These are phyloP conservation scores for Sesamia inferens DNA, from an alignment of 2,888 invertebrate genomes.

Conservation along the genomic window DNA sequence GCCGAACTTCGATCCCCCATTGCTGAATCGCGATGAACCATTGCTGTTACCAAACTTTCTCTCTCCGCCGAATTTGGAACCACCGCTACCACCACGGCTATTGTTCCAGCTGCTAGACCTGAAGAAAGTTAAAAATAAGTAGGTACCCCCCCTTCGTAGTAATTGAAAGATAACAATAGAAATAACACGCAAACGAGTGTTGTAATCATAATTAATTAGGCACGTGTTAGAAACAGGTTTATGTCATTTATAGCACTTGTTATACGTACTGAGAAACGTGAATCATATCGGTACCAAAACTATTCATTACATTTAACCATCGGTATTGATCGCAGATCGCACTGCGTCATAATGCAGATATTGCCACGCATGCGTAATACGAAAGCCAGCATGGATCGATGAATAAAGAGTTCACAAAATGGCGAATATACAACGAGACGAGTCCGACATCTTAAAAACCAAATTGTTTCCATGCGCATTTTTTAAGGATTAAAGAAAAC, in stretches of 20 bases:
- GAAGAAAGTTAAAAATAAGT: conserved; percentile 36
- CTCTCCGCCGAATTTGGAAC: conserved; percentile 80
- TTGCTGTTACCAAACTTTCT: conserved; percentile 78
- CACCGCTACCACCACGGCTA: conserved; percentile 85
- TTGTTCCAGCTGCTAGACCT: conserved; percentile 88
- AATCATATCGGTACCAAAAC: conserved; percentile 24
- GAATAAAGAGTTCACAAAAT: conserved; percentile 50
- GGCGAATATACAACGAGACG: conserved; percentile 29
- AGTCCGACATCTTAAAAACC: neutral
- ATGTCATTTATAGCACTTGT: conserved; percentile 14
- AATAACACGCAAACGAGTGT: conserved; percentile 27
- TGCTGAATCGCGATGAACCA: conserved; percentile 70
- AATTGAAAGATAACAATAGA: neutral
- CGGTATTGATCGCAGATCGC: conserved; percentile 35
- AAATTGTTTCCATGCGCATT: neutral
- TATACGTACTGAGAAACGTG: conserved; percentile 29
- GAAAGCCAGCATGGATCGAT: conserved; percentile 49
- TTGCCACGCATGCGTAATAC: conserved; percentile 52
- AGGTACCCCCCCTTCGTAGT: neutral
- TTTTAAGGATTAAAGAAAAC: no score
- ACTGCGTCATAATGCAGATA: conserved; percentile 46
- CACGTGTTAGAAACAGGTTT: conserved; percentile 30
- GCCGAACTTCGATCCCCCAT: conserved; percentile 77
- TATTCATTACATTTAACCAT: neutral
- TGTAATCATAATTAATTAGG: neutral